Conservation (phyloP, 30 jellyfish, hydroid and myxozoan species). For the Phacellophora camtschatica region DNA sequence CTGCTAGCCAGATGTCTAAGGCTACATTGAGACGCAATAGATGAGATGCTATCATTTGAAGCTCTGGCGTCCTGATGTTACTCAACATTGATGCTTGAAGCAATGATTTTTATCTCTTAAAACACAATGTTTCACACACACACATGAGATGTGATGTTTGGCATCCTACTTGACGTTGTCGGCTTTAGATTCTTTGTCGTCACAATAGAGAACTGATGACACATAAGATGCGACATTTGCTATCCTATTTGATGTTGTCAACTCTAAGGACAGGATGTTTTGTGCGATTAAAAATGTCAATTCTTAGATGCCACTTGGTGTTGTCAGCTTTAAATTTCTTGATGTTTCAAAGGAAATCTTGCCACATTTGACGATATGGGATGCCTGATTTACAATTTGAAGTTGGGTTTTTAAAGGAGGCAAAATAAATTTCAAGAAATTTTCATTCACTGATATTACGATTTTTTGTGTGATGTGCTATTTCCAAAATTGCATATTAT, state of each 20-base stretch:
- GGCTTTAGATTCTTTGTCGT: background rate
- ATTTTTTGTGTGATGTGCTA: too few relatives aligned
- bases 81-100: slow-evolving; percentile 30
- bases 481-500: too few relatives aligned
- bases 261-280: too few relatives aligned
- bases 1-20: slow-evolving; percentile 43
- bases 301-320: background rate
- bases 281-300: too few relatives aligned
- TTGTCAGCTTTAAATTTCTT: background rate
- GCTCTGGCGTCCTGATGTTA: slow-evolving; percentile 41
- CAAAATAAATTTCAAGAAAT: too few relatives aligned
- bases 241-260: too few relatives aligned
- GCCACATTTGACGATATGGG: too few relatives aligned
- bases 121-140: slow-evolving; percentile 19
- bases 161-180: background rate
- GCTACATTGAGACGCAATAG: slow-evolving; percentile 53
- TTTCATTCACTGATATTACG: too few relatives aligned
- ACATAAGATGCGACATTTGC: too few relatives aligned
- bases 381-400: too few relatives aligned
- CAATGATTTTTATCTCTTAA: slow-evolving; percentile 6
- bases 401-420: too few relatives aligned
- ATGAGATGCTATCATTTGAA: slow-evolving; percentile 58
- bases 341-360: background rate
- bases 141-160: slow-evolving; percentile 1
- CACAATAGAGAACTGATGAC: background rate